Percentiles rank a stretch among this genome's conserved stretches.
phyloP scores from a whole-genome alignment of 2,113 vertebrate species.

The Coregonus clupeaformis region DNA sequence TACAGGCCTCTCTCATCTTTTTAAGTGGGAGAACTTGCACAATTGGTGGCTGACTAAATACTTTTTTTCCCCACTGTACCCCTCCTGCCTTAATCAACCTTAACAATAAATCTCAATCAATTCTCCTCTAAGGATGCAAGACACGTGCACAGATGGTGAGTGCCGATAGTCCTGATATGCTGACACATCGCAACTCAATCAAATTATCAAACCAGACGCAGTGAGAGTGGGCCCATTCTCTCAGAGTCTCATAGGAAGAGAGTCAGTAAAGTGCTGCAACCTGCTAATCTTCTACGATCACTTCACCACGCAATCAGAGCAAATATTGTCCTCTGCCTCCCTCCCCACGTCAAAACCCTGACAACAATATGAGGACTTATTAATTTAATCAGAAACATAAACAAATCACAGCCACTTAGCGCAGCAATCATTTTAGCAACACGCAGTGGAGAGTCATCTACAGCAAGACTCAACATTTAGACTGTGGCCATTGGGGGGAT shows the following conservation, averaged over 20 bases:
- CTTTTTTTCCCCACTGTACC: no score
- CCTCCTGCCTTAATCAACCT: constrained; percentile 59
- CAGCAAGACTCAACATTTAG: constrained; percentile 47
- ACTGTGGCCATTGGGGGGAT: constrained; percentile 37
- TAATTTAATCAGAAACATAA: constrained; percentile 66
- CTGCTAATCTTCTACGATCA: constrained; percentile 56
- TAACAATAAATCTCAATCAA: constrained; percentile 70
- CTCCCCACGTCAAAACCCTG: constrained; percentile 46
- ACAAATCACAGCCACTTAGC: constrained; percentile 70
- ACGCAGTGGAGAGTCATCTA: constrained; percentile 46
- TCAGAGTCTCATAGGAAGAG: constrained; percentile 43
- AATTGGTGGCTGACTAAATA: no score
- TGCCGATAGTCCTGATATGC: constrained; percentile 59
- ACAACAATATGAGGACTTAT: constrained; percentile 61
- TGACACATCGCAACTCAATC: constrained; percentile 64
- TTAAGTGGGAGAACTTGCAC: no score
- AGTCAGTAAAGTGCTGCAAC: constrained; percentile 52
- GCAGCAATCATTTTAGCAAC: constrained; percentile 52
- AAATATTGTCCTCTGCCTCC: constrained; percentile 23
- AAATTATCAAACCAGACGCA: constrained; percentile 21
- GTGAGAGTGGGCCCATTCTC: constrained; percentile 27
- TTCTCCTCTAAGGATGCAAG: constrained; percentile 45
- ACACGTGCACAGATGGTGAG: constrained; percentile 62
- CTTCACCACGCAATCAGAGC: constrained; percentile 53
- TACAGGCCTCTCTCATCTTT: no score